These are phyloP conservation scores for Andrena cerasifolii DNA, from an alignment of 1,140 invertebrate genomes.

Conservation along the genomic window DNA sequence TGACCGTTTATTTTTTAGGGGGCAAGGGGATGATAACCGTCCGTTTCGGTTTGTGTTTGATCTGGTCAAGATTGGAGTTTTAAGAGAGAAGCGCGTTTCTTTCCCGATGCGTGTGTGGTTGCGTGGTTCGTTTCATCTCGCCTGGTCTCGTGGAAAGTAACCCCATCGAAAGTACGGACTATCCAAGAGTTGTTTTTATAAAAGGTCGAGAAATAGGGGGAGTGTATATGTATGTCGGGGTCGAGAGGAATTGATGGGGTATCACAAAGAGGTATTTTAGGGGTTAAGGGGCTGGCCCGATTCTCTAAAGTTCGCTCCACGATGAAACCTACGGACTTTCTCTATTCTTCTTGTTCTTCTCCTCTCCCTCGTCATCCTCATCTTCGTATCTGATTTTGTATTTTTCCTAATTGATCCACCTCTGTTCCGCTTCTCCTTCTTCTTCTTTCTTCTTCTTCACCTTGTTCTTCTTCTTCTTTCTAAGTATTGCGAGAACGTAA, in stretches of 20 bases:
- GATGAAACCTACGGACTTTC: constrained; percentile 73
- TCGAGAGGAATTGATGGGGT: constrained; percentile 50
- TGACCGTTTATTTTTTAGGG: constrained; percentile 1
- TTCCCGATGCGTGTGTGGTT: neutral
- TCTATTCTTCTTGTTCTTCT: constrained; percentile 49
- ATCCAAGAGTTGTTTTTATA: constrained; percentile 67
- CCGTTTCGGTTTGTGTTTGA: neutral
- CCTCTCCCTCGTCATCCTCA: constrained; percentile 75
- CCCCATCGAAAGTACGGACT: constrained; percentile 76
- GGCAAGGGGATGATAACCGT: no score
- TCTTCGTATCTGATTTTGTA: constrained; percentile 61
- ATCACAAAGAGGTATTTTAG: constrained; percentile 54
- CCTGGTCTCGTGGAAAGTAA: constrained; percentile 71
- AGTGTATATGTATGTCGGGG: constrained; percentile 12
- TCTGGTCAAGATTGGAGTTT: constrained; percentile 12
- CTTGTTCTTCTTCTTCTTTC: constrained; percentile 71
- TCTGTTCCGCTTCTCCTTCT: constrained; percentile 72
- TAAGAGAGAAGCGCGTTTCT: constrained; percentile 29
- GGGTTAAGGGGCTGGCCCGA: constrained; percentile 49
- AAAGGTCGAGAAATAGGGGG: constrained; percentile 34
- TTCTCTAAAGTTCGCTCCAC: constrained; percentile 64
- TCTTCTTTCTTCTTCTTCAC: constrained; percentile 68
- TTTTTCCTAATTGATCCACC: constrained; percentile 48
- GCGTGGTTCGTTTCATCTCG: constrained; percentile 48
- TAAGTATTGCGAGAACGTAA: constrained; percentile 83